These are phyloP conservation scores for Strix occidentalis DNA, from an alignment of 2,797 vertebrate species.

Conservation along the genomic window DNA sequence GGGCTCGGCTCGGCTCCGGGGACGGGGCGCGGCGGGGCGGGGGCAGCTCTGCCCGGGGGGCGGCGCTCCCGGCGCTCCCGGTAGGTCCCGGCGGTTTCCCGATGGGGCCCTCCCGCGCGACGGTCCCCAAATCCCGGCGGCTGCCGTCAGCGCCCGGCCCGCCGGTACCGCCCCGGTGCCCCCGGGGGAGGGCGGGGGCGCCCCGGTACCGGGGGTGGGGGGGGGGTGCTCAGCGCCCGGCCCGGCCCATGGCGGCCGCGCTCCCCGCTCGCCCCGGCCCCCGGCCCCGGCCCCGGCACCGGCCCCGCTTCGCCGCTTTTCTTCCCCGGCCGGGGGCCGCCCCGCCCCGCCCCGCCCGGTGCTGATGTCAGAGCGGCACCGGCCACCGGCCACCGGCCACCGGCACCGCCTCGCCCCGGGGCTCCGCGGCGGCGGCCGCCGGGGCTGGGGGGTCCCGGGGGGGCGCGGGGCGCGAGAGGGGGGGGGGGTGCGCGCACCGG, in stretches of 20 bases:
- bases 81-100: background rate
- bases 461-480: too few species aligned
- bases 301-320: background rate
- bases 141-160: background rate
- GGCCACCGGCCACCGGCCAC: background rate
- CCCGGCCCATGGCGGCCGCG: background rate
- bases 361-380: slow-evolving; percentile 20
- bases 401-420: background rate
- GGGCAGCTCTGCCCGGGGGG: slow-evolving; percentile 25
- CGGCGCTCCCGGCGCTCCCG: slow-evolving; percentile 16
- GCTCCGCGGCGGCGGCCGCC: background rate
- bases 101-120: background rate
- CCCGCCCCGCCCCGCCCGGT: background rate
- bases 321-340: background rate
- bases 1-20: slow-evolving; percentile 33
- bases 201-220: background rate
- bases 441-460: too few species aligned
- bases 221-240: background rate
- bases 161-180: background rate
- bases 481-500: background rate
- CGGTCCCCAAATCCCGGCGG: background rate
- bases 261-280: background rate
- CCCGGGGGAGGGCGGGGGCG: background rate
- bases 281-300: background rate
- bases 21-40: slow-evolving; percentile 8